Base-by-base conservation (phyloP, 2,797 vertebrate species). In the Hozukius guyotensis region DNA sequence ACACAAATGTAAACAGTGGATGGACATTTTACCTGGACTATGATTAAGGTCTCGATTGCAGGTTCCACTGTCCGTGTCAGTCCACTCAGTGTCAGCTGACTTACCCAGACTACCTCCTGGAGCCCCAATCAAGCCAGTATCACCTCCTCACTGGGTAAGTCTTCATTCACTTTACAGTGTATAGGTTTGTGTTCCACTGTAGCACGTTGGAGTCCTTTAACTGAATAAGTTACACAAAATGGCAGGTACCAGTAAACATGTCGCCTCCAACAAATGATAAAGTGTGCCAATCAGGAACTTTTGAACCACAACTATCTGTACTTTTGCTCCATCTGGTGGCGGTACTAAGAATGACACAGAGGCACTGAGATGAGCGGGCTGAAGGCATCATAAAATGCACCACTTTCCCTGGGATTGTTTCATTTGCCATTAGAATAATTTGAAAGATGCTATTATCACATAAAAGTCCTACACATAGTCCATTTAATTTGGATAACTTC, bases 111-210 rank as follows among this genome's bases (percentile, higher is more conserved):
- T 82, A 73, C 82, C 7, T 82, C 18, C 52, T 76, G 64, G 78
- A 85, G 22, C 56, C 80, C 31, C 89, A 88, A 5, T 10, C 72
- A 1, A 85, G 36, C 77, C 85, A 83, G 46, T 88, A 81, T 77
- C 68, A 85, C 24, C 25, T 81, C 49, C 42, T 80, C 57, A 32
- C 60, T n/a, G 71, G 75, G 90, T 90, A 38, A 76, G 81, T 77
- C n/a, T 8, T 20, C 13, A 10, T 22, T 46, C 22, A 32, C 32
- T 5, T 27, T 42, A 61, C 24, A 57, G 16, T 36, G 27, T 62
- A 42, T 11, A 72, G n/a, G 24, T 16, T 36, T 13, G 38, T 46
- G 38, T 4, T 62, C 57, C 3, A 6, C 13, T 31, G 46, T 11
- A 27, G 31, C 12, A 42, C 36, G 42, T 55, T 69, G 36, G 6